Percentiles rank a stretch among this genome's conserved stretches.
Evolutionary conservation across 2,888 invertebrate species (phyloP).

Genomic region (Ferdinandea cuprea): DNA sequence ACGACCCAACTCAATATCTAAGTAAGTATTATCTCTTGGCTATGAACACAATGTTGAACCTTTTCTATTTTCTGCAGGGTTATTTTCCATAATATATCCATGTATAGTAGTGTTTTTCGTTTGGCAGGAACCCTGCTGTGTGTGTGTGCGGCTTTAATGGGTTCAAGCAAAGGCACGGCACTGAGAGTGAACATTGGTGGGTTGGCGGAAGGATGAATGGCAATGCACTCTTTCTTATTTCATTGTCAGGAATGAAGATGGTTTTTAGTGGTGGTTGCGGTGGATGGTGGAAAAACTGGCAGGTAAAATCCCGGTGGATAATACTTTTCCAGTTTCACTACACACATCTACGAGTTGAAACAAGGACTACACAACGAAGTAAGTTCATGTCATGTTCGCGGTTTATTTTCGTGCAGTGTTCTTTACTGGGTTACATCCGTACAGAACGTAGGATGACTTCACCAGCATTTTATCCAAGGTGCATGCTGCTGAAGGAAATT

Average conservation of each 20-base stretch:
- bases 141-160: conserved; percentile 19
- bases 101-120: neutral
- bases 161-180: conserved; percentile 6
- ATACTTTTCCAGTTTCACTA: conserved; percentile 9
- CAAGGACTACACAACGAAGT: conserved; percentile 5
- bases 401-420: conserved; percentile 31
- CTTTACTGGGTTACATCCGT: conserved; percentile 21
- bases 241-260: neutral
- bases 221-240: conserved; percentile 9
- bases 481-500: conserved; percentile 24
- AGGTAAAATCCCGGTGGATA: conserved; percentile 31
- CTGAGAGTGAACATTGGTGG: conserved; percentile 3
- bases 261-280: neutral
- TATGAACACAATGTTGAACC: conserved; percentile 46
- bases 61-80: conserved; percentile 1
- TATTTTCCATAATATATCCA: neutral
- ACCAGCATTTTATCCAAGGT: conserved; percentile 5
- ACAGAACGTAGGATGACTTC: neutral
- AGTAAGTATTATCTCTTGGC: conserved; percentile 28
- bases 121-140: neutral
- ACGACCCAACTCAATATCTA: conserved; percentile 29
- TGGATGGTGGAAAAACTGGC: neutral
- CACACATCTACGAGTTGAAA: neutral
- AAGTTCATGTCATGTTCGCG: conserved; percentile 26
- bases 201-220: neutral